A percentile compares a stretch with the other conserved stretches of the same genome.
phyloP scores from a whole-genome alignment of 2,113 vertebrate species.

The Australoheros scitulus region DNA sequence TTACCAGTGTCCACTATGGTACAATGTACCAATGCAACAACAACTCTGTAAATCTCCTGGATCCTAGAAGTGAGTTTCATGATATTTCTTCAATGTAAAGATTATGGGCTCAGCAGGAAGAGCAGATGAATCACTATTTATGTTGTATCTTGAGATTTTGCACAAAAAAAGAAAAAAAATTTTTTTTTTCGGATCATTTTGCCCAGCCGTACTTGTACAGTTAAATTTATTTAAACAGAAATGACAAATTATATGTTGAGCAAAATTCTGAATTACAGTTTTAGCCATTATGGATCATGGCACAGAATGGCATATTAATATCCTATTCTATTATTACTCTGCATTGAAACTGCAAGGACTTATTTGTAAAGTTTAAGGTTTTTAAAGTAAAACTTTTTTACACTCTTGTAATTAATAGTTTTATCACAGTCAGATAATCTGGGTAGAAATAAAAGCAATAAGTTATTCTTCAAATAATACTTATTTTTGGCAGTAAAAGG shows the following conservation, averaged over 20 bases:
- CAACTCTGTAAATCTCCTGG: background rate
- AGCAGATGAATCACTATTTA: background rate
- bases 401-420: background rate
- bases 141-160: background rate
- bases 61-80: background rate
- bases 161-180: background rate
- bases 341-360: background rate
- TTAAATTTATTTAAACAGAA: background rate
- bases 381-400: background rate
- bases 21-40: background rate
- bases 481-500: background rate
- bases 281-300: background rate
- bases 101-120: background rate
- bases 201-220: background rate
- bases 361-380: background rate
- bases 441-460: background rate
- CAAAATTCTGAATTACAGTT: background rate
- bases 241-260: background rate
- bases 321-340: too few species aligned
- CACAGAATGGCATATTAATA: background rate
- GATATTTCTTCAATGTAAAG: background rate
- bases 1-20: background rate
- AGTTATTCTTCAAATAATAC: background rate
- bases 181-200: background rate
- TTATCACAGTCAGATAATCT: accelerated